phyloP scores from a whole-genome alignment of 2,888 invertebrate species.

The Agrilus cyanescens region DNA sequence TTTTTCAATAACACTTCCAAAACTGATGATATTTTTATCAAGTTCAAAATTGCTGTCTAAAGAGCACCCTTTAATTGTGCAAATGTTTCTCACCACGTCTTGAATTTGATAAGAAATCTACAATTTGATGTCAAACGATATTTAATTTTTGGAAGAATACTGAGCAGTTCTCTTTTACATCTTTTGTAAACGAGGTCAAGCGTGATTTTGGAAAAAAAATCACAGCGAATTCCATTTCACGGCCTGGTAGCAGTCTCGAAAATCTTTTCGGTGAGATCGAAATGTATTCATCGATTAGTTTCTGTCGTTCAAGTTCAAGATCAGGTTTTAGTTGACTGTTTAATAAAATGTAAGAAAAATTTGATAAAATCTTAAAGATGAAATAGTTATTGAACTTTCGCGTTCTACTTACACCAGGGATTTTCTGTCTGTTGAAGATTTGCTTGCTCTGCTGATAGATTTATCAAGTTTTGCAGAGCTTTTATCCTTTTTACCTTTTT shows the following conservation, averaged over 20 bases:
- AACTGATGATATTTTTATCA: constrained; percentile 38
- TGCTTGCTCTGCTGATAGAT: constrained; percentile 1
- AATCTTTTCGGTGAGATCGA: constrained; percentile 26
- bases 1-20: constrained; percentile 41
- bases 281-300: constrained; percentile 18
- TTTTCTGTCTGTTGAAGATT: constrained; percentile 13
- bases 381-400: constrained; percentile 5
- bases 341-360: too few relatives aligned
- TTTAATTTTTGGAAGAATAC: too few relatives aligned
- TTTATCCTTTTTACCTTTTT: constrained; percentile 2
- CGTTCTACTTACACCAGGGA: constrained; percentile 13
- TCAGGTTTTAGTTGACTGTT: constrained; percentile 9
- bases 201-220: constrained; percentile 30
- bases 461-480: not conserved
- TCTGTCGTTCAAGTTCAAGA: constrained; percentile 11
- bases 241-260: constrained; percentile 25
- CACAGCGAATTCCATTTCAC: constrained; percentile 28
- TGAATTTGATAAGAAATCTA: constrained; percentile 40
- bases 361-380: too few relatives aligned
- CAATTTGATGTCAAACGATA: constrained; percentile 7
- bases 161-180: constrained; percentile 14
- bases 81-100: constrained; percentile 39
- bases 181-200: constrained; percentile 28
- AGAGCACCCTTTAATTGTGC: constrained; percentile 40
- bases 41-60: constrained; percentile 39